Evolutionary conservation across 1,140 invertebrate species (phyloP).

Genomic region (Drosophila kurseongensis): DNA sequence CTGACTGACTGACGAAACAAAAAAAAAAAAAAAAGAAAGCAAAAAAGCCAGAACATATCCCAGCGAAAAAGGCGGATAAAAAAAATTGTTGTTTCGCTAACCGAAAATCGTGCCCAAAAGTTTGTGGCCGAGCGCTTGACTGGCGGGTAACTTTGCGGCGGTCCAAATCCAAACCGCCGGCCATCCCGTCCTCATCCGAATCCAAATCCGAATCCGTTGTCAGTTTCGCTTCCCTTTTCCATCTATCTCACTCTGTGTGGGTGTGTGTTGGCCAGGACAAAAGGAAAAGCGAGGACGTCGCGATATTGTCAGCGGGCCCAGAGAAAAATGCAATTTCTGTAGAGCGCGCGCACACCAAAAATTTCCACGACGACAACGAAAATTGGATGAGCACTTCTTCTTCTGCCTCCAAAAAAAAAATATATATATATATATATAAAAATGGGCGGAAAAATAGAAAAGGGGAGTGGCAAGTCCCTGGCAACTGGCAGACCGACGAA

Average conservation of each 20-base stretch:
- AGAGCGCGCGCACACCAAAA: conserved; percentile 68
- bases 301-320: conserved; percentile 69
- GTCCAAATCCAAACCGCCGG: conserved; percentile 30
- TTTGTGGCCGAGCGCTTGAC: conserved; percentile 59
- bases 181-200: conserved; percentile 16
- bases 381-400: conserved; percentile 72
- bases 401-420: conserved; percentile 16
- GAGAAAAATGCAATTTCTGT: conserved; percentile 75
- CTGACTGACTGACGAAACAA: conserved; percentile 41
- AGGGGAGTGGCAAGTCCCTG: conserved; percentile 41
- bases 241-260: conserved; percentile 35
- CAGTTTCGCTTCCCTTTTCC: conserved; percentile 52
- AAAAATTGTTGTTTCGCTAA: conserved; percentile 45
- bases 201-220: conserved; percentile 46
- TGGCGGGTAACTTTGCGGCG: conserved; percentile 51
- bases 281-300: conserved; percentile 65
- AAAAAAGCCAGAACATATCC: background rate
- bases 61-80: conserved; percentile 4
- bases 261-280: conserved; percentile 43
- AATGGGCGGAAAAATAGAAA: background rate
- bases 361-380: conserved; percentile 71
- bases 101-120: conserved; percentile 65
- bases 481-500: conserved; percentile 71
- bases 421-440: background rate
- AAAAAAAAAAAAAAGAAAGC: conserved; percentile 1